Base-by-base conservation (phyloP, 2,888 invertebrate species). In the Tipula lateralis region DNA sequence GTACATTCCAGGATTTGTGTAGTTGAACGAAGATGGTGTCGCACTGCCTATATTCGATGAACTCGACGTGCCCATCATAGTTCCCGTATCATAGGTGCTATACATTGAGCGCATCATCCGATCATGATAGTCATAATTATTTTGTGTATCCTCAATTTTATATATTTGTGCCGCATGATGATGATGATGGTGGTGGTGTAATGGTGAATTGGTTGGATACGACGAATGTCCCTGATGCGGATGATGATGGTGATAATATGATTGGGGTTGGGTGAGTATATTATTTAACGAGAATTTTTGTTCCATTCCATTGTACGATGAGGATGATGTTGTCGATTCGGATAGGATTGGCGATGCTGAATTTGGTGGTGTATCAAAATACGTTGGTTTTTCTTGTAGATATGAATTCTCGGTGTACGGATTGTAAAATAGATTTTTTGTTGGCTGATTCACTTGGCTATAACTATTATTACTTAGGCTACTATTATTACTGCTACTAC, bases 331-430 rank as follows among this genome's bases (percentile, higher is more conserved):
- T 7, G 19, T 66, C 24, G 66, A 66, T 12, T 66, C 66, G 9
- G 66, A 66, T 0, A 66, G 9, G 7, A 66, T 66, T n/a, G 82
- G 82, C 9, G 82, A 82, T n/a, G 82, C 32, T 82, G 82, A 82
- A 82, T 82, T 82, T 32, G 82, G 82, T 13, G 82, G 82, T 30
- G 82, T 82, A 30, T 82, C 82, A 82, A 82, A 82, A 82, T 82
- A 82, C n/a, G 82, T 82, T 30, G 82, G 82, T 82, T 82, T 82
- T 30, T 82, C 82, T 82, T 82, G 82, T 6, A 82, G 29, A 82
- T 30, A 82, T 30, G 29, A n/a, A 82, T 82, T 29, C 82, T 82
- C 82, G 32, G 82, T 32, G 32, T 82, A 82, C 32, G 82, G 82
- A 82, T 82, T 82, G 9, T 82, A 82, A 82, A 82, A 82, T 30